Evolutionary conservation across 2,888 invertebrate genomes (phyloP), one percentile per base, ranked within the genome.

Genomic region (Hemithea aestivaria): DNA sequence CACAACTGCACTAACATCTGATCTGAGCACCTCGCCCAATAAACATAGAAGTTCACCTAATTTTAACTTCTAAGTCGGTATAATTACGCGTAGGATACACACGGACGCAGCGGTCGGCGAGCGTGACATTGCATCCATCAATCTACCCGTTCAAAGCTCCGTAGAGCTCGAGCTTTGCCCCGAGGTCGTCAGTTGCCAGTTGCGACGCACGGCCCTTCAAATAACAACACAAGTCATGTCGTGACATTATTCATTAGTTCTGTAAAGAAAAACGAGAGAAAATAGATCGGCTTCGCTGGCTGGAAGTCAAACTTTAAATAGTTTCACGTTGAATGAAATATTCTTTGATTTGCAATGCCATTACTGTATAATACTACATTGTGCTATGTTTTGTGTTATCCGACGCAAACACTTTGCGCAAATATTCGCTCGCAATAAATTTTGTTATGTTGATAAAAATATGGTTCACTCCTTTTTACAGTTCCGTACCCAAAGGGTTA

Each of bases 71-170:
- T 29, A 6, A 41, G 30, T 21, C 33, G 33, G 28, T 38, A 35
- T 39, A 36, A 41, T 40, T 32, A 35, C 32, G 31, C 32, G 30
- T 34, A 43, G 31, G 41, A 34, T 48, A 53, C 52, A 58, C 55
- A 53, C 53, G 43, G 56, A 31, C 53, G 42, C 40, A 38, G 30
- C 51, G 52, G 11, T 50, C 58, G 57, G 57, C 62, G 51, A 51
- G 38, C 43, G 31, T 57, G 60, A 62, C 60, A 59, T 56, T 55
- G 55, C 48, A 40, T 51, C 56, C 53, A 53, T 63, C 63, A 37
- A n/a, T n/a, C n/a, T n/a, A n/a, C n/a, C 27, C 43, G 27, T 20
- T 5, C 32, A 2, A 53, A 20, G 29, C 37, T 27, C 22, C 25
- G 16, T 10, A 24, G 23, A 35, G 23, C 11, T 23, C 12, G 10